These are phyloP conservation scores for Zingel zingel DNA, from an alignment of 2,113 vertebrate genomes.

Conservation along the genomic window DNA sequence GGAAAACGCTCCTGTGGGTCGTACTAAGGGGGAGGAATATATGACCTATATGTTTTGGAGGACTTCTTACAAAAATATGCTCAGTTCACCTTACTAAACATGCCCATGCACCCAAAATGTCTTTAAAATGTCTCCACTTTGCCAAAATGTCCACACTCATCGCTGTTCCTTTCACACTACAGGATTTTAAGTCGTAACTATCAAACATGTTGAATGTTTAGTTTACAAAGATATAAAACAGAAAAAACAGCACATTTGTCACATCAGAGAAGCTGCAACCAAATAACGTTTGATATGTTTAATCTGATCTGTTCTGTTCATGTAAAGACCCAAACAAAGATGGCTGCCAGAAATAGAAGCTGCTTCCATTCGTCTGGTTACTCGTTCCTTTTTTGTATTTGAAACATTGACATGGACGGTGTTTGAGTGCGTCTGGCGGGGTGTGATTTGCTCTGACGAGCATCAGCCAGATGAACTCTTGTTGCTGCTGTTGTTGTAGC, in stretches of 20 bases:
- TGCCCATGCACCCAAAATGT: too few relatives aligned
- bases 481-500: constrained; percentile 59
- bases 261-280: background rate
- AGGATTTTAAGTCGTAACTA: too few relatives aligned
- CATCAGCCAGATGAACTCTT: constrained; percentile 51
- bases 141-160: too few relatives aligned
- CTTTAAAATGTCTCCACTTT: too few relatives aligned
- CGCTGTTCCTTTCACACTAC: too few relatives aligned
- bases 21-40: too few relatives aligned
- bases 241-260: background rate
- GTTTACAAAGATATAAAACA: background rate
- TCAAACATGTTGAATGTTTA: too few relatives aligned
- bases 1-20: too few relatives aligned
- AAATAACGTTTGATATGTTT: background rate
- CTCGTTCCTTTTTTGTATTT: too few relatives aligned
- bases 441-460: constrained; percentile 1
- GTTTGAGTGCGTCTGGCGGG: background rate
- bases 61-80: too few relatives aligned
- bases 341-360: constrained; percentile 4
- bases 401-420: background rate
- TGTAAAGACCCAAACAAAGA: constrained; percentile 27
- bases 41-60: too few relatives aligned
- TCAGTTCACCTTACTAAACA: too few relatives aligned
- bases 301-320: background rate
- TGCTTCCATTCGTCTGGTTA: background rate